phyloP scores from a whole-genome alignment of 2,888 invertebrate genomes.

The Apotomis capreana region DNA sequence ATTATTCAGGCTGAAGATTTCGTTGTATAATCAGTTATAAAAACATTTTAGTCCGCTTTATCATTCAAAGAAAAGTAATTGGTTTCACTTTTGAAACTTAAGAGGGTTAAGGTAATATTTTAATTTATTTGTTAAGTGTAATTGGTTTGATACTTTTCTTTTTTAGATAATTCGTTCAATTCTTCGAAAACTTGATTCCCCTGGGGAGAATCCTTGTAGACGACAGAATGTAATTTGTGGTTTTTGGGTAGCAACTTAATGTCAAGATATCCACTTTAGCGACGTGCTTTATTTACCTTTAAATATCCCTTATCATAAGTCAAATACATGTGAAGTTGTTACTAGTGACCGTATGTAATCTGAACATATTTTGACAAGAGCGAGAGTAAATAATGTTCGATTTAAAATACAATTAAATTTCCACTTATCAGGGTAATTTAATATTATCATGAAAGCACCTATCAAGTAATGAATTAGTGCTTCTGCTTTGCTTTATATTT shows the following conservation, averaged over 20 bases:
- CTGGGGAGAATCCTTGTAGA: no score
- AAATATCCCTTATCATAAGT: neutral
- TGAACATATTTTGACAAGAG: neutral
- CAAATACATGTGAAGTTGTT: neutral
- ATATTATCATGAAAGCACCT: neutral
- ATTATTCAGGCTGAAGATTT: conserved; percentile 14
- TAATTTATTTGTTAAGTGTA: no score
- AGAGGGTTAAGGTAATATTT: neutral
- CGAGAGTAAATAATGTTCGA: neutral
- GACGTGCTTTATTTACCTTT: no score
- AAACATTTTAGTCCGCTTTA: conserved; percentile 1
- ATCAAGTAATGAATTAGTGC: neutral
- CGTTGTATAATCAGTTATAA: conserved; percentile 15
- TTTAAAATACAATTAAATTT: neutral
- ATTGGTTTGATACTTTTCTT: no score
- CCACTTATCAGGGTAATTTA: neutral
- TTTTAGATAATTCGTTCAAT: no score
- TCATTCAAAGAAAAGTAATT: conserved; percentile 9
- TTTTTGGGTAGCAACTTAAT: no score
- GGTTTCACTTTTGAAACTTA: neutral
- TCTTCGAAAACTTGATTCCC: no score
- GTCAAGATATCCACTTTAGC: no score
- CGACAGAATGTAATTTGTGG: no score
- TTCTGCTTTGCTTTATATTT: neutral
- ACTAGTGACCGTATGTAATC: neutral